These are phyloP conservation scores for Dryococelus australis DNA, from an alignment of 2,888 invertebrate genomes.

Conservation along the genomic window DNA sequence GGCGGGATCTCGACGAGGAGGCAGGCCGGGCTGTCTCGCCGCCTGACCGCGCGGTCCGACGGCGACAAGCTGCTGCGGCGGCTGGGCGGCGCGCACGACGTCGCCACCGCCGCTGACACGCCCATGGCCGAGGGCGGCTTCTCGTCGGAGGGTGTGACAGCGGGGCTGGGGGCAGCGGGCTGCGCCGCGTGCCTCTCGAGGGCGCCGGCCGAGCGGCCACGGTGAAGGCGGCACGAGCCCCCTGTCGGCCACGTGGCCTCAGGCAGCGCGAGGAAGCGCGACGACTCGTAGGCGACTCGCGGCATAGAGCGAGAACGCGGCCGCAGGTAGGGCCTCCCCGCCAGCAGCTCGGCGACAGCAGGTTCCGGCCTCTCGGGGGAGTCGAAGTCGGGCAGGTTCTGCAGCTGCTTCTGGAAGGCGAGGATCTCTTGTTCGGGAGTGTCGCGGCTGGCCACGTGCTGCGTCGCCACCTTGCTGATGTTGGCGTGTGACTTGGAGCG, in stretches of 20 bases:
- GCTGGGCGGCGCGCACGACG: constrained; percentile 52
- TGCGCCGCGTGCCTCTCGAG: constrained; percentile 47
- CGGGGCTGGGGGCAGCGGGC: constrained; percentile 37
- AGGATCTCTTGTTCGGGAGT: constrained; percentile 61
- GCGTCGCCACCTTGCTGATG: constrained; percentile 51
- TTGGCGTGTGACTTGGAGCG: constrained; percentile 55
- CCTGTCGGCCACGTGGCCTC: constrained; percentile 52
- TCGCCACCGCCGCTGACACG: no score
- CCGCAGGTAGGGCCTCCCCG: constrained; percentile 53
- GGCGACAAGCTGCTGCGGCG: constrained; percentile 56
- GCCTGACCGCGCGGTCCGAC: constrained; percentile 53
- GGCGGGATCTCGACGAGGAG: constrained; percentile 56
- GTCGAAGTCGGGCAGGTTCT: constrained; percentile 63
- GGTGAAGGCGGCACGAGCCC: constrained; percentile 50
- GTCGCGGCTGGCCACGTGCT: constrained; percentile 48
- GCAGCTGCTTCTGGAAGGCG: constrained; percentile 65
- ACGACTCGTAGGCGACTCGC: constrained; percentile 58
- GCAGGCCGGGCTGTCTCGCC: constrained; percentile 56
- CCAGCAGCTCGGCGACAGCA: constrained; percentile 50
- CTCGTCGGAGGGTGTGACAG: constrained; percentile 39
- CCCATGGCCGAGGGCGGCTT: constrained; percentile 38
- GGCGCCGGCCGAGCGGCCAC: constrained; percentile 54
- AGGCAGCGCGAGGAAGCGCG: constrained; percentile 55
- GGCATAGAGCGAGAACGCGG: constrained; percentile 60
- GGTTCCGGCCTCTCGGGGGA: constrained; percentile 55